Conservation (phyloP, 2,797 vertebrate genomes). For the Acomys russatus region DNA sequence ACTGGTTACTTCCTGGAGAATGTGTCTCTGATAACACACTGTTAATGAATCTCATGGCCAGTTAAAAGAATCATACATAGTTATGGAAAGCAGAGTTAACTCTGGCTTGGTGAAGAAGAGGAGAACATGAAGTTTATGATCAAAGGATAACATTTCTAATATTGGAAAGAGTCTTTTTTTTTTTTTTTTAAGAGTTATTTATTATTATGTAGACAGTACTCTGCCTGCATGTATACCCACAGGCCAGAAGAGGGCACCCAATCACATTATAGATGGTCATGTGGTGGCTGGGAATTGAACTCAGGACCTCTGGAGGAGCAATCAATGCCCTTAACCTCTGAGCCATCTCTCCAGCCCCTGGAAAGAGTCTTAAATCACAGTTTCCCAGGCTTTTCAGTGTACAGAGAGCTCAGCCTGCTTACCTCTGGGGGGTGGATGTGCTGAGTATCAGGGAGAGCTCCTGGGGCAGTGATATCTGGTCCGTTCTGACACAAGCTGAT, state of each 20-base stretch:
- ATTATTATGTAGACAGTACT: too few relatives aligned
- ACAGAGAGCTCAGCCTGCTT: background rate
- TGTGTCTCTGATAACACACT: background rate
- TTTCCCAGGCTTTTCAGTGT: background rate
- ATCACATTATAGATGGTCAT: too few relatives aligned
- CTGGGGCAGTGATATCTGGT: accelerated
- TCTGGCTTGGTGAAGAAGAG: background rate
- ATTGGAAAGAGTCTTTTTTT: background rate
- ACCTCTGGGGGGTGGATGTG: background rate
- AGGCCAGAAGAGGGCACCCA: too few relatives aligned
- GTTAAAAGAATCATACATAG: background rate
- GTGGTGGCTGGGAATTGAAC: too few relatives aligned
- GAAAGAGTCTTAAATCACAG: background rate
- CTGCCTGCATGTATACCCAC: too few relatives aligned
- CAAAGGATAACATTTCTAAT: background rate
- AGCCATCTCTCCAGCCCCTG: background rate
- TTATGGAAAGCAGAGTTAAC: constrained; percentile 35
- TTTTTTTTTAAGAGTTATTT: too few relatives aligned
- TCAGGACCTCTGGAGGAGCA: too few relatives aligned
- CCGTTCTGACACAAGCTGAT: background rate
- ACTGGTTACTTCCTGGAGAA: constrained; percentile 20
- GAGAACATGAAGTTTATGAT: background rate
- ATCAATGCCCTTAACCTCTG: too few relatives aligned
- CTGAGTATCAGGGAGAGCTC: too few relatives aligned
- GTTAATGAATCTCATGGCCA: constrained; percentile 14